Evolutionary conservation across 2,888 invertebrate genomes (phyloP).

Genomic region (Caenorhabditis doughertyi): DNA sequence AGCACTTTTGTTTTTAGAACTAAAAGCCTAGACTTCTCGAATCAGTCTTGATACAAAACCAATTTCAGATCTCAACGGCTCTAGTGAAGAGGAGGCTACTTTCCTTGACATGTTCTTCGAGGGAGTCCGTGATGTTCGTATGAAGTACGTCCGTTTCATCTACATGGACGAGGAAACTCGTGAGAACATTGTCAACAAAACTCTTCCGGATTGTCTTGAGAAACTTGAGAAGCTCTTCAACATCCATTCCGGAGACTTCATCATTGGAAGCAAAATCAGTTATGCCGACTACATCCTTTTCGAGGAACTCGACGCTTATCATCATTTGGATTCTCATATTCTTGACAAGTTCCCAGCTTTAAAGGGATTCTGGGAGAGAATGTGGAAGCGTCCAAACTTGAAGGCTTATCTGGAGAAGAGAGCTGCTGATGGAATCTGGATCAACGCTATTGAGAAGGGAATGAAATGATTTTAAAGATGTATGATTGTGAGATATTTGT

Average conservation of each 20-base stretch:
- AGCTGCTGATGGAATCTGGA: conserved; percentile 26
- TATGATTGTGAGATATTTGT: neutral
- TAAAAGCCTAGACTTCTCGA: no score
- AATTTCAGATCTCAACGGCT: conserved; percentile 42
- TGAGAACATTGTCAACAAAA: conserved; percentile 31
- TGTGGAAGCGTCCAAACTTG: conserved; percentile 48
- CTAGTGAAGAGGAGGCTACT: conserved; percentile 34
- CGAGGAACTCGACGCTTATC: conserved; percentile 50
- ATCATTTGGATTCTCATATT: conserved; percentile 11
- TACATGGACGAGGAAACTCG: conserved; percentile 23
- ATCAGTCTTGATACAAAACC: no score
- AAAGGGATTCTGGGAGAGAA: conserved; percentile 41
- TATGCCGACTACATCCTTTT: conserved; percentile 57
- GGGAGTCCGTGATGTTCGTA: conserved; percentile 33
- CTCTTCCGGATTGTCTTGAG: conserved; percentile 25
- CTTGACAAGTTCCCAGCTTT: conserved; percentile 37
- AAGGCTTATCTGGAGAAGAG: conserved; percentile 36
- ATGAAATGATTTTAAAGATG: conserved; percentile 20
- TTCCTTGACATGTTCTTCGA: conserved; percentile 27
- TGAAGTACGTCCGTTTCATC: conserved; percentile 29
- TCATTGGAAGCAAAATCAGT: conserved; percentile 31
- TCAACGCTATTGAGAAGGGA: conserved; percentile 38
- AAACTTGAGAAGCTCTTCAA: conserved; percentile 46
- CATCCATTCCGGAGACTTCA: conserved; percentile 34
- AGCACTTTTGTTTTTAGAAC: no score